Evolutionary conservation across 2,797 vertebrate species (phyloP).

Genomic region (Enteromius radiatus): DNA sequence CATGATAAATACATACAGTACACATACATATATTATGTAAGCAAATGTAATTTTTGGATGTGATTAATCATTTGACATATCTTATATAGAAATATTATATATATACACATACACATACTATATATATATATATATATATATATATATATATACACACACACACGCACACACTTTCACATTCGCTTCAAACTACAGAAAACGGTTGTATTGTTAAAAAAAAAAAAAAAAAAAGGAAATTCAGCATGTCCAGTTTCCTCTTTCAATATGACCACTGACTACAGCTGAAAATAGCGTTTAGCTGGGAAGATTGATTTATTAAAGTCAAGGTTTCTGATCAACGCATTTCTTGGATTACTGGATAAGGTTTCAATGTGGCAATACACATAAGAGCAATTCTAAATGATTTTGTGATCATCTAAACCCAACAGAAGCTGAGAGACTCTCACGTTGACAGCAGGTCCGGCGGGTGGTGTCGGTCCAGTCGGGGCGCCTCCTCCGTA

Average conservation of each 20-base stretch:
- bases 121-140: too few species aligned
- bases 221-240: too few species aligned
- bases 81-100: too few species aligned
- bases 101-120: too few species aligned
- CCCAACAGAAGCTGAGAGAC: background rate
- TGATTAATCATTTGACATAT: too few species aligned
- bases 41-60: too few species aligned
- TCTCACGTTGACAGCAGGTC: slow-evolving; percentile 72
- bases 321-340: background rate
- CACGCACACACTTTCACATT: background rate
- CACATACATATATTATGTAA: too few species aligned
- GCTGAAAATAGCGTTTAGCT: background rate
- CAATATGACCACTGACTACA: background rate
- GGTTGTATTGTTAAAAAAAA: background rate
- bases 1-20: too few species aligned
- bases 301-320: background rate
- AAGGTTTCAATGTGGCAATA: background rate
- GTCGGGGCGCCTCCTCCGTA: slow-evolving; percentile 77
- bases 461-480: slow-evolving; percentile 51
- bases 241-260: background rate
- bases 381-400: background rate
- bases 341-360: background rate
- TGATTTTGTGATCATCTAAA: background rate
- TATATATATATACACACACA: too few species aligned
- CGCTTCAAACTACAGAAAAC: background rate